Evolutionary conservation across 2,113 vertebrate genomes (phyloP).

Genomic region (Nesospiza acunhae): DNA sequence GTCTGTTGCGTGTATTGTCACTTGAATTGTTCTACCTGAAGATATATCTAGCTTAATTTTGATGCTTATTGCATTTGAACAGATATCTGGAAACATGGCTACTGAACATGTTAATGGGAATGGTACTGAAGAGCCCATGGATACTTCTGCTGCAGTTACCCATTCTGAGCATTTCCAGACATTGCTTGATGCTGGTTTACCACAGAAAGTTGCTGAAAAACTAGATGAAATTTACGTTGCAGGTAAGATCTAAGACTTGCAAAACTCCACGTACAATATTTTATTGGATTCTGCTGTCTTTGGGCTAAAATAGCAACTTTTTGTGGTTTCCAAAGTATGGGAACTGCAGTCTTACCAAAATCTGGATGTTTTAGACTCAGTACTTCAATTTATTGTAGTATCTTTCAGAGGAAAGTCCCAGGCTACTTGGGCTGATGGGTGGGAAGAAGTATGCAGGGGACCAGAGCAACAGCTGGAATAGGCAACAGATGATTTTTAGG

Average conservation of each 20-base stretch:
- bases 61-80: constrained; percentile 90
- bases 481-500: constrained; percentile 46
- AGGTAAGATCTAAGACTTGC: constrained; percentile 88
- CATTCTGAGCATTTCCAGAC: constrained; percentile 94
- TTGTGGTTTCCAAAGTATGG: constrained; percentile 97
- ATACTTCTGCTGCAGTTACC: constrained; percentile 87
- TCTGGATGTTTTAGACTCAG: background rate
- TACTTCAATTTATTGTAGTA: background rate
- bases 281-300: constrained; percentile 85
- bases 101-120: constrained; percentile 98
- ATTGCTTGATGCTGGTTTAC: constrained; percentile 93
- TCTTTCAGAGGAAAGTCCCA: background rate
- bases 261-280: constrained; percentile 75
- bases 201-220: constrained; percentile 96
- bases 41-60: constrained; percentile 84
- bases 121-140: constrained; percentile 97
- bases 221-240: constrained; percentile 97
- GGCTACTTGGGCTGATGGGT: background rate
- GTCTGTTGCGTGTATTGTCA: constrained; percentile 25
- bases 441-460: constrained; percentile 53
- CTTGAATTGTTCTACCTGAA: constrained; percentile 47
- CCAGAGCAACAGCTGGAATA: constrained; percentile 71
- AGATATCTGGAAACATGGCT: constrained; percentile 96
- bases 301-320: constrained; percentile 94
- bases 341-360: constrained; percentile 85